Evolutionary conservation across 2,113 vertebrate genomes (phyloP), one percentile per base, ranked within the genome.

Genomic region (Piaya cayana): DNA sequence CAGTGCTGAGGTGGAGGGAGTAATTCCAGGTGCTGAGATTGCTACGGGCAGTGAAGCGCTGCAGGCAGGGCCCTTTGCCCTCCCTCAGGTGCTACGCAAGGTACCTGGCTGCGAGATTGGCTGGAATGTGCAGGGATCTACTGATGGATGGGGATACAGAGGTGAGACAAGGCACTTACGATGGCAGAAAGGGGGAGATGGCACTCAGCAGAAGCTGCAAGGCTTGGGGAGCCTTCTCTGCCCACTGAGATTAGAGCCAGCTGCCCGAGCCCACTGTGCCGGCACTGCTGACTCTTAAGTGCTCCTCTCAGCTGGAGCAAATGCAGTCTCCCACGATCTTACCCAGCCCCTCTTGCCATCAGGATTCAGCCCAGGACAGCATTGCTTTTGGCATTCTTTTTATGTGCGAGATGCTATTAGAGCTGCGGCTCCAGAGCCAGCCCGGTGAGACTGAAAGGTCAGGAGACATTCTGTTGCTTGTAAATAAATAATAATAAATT

Each of bases 401-500:
- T 43, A 81, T 60, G 88, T 49, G 50, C 84, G 70, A 87, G 81
- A 78, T 19, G 27, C 70, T 67, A 19, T 78, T 71, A 88, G 64
- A 93, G 78, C 71, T 7, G 0, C 6, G 5, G 94, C 86, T 94
- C 59, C 15, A 10, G 60, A 92, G 76, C 42, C 10, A 13, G 82
- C 68, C 88, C 78, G 19, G 56, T 2, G 49, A 92, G 80, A 96
- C 80, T 45, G 8, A 79, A 94, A 97, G 96, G 97, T 95, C 97
- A 97, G 86, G 95, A 96, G 96, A 95, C 90, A 77, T 95, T 80
- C 94, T 95, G 95, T 92, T 36, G 12, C 95, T 92, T 95, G 76
- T 97, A 96, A 97, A 96, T 96, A 97, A 97, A 97, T 96, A 95
- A 96, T 91, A 97, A 97, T 94, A 96, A 97, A 97, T 96, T 80